Evolutionary conservation across 92 coral and sea anemone genomes (phyloP).

Genomic region (Palythoa grandis): DNA sequence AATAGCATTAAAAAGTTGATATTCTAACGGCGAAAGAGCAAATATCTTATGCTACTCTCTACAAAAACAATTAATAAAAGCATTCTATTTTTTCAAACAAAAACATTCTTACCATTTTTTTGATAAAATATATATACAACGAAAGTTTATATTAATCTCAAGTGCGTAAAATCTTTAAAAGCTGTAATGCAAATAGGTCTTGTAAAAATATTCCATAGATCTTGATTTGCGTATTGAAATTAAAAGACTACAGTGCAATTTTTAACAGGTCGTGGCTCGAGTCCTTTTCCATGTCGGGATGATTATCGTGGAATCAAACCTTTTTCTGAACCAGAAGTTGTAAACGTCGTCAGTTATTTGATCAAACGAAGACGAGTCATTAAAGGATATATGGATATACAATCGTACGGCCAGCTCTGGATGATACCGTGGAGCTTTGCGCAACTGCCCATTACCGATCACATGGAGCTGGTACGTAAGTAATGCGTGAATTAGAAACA

Average conservation of each 20-base stretch:
- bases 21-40: too few relatives aligned
- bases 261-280: slow-evolving; percentile 66
- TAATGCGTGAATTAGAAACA: not conserved
- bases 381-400: slow-evolving; percentile 82
- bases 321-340: slow-evolving; percentile 68
- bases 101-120: too few relatives aligned
- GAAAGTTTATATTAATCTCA: too few relatives aligned
- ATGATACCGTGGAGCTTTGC: slow-evolving; percentile 87
- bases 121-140: too few relatives aligned
- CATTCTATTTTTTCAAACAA: too few relatives aligned
- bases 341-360: slow-evolving; percentile 68
- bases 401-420: slow-evolving; percentile 87
- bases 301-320: slow-evolving; percentile 62
- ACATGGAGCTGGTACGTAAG: slow-evolving; percentile 60
- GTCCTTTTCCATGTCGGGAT: slow-evolving; percentile 64
- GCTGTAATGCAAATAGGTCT: too few relatives aligned
- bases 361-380: slow-evolving; percentile 30
- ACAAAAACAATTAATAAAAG: too few relatives aligned
- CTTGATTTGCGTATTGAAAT: too few relatives aligned
- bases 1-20: too few relatives aligned
- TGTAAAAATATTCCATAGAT: too few relatives aligned
- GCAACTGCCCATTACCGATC: slow-evolving; percentile 35
- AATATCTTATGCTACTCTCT: too few relatives aligned
- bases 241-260: not conserved
- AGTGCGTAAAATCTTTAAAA: too few relatives aligned